Evolutionary conservation across 92 coral and sea anemone genomes (phyloP), one percentile per base, ranked within the genome.

Genomic region (Metridium senile): DNA sequence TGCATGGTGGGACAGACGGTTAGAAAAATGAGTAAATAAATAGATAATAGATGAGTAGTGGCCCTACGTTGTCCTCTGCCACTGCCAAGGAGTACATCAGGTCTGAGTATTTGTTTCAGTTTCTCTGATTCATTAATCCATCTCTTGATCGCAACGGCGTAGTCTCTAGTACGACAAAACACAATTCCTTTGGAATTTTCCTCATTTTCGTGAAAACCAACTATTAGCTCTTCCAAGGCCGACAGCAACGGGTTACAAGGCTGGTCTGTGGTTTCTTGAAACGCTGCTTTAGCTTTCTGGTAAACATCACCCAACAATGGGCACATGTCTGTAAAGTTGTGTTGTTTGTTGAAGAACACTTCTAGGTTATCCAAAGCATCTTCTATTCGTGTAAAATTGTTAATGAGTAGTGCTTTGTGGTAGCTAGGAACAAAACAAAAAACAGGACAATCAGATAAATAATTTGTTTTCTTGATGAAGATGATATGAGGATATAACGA

Each of bases 321-420:
- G 74, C 69, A 79, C 20, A 23, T 56, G 7, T 19, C 53, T 19
- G 65, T 64, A 58, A 71, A 79, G 3, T 70, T 26, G 45, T 72
- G 70, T 9, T 39, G 72, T 16, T 28, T 65, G 66, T 43, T 25
- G 65, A 77, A 62, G 43, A 46, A 66, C 4, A 70, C 61, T 21
- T 73, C 51, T 8, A 86, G 79, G 51, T 65, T 82, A 6, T 10
- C 18, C 69, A 86, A 8, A 9, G 94, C 94, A 43, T 90, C 94
- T 27, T 82, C 53, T 52, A 81, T 65, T 11, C 91, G 85, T 0
- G 84, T 52, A 16, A 68, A 65, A 53, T 79, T 82, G 71, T 86
- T 90, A 54, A 86, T 84, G 29, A 84, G 82, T 19, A 90, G 52
- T 1, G 91, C 81, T 33, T 53, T 71, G 81, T 90, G 87, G 51